phyloP scores from a whole-genome alignment of 64 coral and sea anemone species.

The Cladopsammia gracilis region DNA sequence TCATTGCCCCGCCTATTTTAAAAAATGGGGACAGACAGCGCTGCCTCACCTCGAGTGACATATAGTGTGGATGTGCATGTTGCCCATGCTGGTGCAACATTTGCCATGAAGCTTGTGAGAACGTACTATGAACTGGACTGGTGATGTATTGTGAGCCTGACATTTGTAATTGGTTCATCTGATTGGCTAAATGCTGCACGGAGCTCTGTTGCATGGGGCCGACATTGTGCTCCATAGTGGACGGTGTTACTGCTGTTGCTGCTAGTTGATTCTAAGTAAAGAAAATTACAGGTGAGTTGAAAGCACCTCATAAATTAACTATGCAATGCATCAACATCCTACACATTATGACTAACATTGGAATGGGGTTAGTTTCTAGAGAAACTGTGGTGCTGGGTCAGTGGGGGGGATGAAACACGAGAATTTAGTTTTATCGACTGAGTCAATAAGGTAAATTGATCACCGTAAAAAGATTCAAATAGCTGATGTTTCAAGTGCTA shows the following conservation, averaged over 20 bases:
- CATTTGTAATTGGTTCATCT: conserved; percentile 93
- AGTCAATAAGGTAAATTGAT: too few species aligned
- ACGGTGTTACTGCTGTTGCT: conserved; percentile 49
- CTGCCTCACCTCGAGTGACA: conserved; percentile 78
- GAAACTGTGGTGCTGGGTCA: too few species aligned
- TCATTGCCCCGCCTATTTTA: too few species aligned
- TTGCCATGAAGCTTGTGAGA: conserved; percentile 94
- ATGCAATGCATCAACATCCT: too few species aligned
- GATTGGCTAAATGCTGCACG: conserved; percentile 63
- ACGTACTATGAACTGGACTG: conserved; percentile 90
- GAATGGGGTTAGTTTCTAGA: too few species aligned
- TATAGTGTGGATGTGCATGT: conserved; percentile 74
- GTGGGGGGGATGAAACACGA: too few species aligned
- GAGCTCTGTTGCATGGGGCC: conserved; percentile 54
- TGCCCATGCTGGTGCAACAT: conserved; percentile 93
- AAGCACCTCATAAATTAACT: background rate
- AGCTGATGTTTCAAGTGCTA: too few species aligned
- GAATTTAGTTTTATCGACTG: too few species aligned
- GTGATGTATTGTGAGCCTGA: conserved; percentile 95
- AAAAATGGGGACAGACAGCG: too few species aligned
- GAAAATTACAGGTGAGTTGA: background rate
- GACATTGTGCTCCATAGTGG: conserved; percentile 49
- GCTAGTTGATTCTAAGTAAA: conserved; percentile 52
- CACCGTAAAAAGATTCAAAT: too few species aligned
- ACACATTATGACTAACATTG: too few species aligned